A percentile compares a stretch with the other conserved stretches of the same genome.
Conservation (phyloP, 2,888 invertebrate species). For the Drosophila tanythrix region DNA sequence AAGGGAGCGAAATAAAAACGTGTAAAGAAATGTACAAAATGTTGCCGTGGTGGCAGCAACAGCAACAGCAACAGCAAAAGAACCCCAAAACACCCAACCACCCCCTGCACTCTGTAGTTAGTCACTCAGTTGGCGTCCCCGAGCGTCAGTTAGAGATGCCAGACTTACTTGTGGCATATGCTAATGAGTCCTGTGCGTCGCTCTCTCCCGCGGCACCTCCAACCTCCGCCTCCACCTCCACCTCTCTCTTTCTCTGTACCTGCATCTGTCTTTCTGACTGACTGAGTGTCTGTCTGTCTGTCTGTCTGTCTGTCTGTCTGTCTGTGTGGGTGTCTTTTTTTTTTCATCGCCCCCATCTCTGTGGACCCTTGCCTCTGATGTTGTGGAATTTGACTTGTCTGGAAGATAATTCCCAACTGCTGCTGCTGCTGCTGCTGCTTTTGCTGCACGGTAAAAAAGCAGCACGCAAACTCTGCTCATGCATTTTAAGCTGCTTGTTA, state of each 20-base stretch:
- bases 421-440: slow-evolving; percentile 13
- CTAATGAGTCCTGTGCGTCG: slow-evolving; percentile 70
- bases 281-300: background rate
- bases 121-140: slow-evolving; percentile 43
- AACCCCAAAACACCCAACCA: background rate
- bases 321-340: slow-evolving; percentile 9
- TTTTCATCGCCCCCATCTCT: slow-evolving; percentile 13
- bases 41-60: slow-evolving; percentile 13
- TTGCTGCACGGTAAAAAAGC: slow-evolving; percentile 6
- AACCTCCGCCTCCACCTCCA: background rate
- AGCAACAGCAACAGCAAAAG: background rate
- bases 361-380: slow-evolving; percentile 21
- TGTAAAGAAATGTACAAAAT: slow-evolving; percentile 51
- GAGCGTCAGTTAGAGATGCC: slow-evolving; percentile 51
- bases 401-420: slow-evolving; percentile 50
- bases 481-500: slow-evolving; percentile 74
- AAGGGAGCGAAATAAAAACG: background rate
- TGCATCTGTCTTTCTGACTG: slow-evolving; percentile 3
- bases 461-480: slow-evolving; percentile 34
- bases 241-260: background rate
- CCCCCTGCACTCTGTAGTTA: slow-evolving; percentile 4
- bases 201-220: background rate
- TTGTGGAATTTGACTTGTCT: slow-evolving; percentile 46
- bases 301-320: slow-evolving; percentile 3
- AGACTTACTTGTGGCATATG: slow-evolving; percentile 76